These are phyloP conservation scores for Rhinopithecus roxellana DNA, from an alignment of 2,113 vertebrate genomes.

Conservation along the genomic window DNA sequence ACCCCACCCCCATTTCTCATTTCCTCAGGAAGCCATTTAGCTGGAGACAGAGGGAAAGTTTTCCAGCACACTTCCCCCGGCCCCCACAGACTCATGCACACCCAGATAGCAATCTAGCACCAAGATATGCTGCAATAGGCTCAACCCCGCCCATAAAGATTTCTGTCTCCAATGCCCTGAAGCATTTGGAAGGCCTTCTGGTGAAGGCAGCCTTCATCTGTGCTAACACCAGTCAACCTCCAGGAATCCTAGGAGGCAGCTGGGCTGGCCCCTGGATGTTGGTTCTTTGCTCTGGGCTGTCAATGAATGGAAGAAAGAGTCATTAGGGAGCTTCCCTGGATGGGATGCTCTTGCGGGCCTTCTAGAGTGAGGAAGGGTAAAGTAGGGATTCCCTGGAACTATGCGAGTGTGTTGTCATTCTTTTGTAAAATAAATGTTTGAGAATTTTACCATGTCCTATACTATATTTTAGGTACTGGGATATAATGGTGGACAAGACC, in stretches of 20 bases:
- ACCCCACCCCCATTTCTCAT: slow-evolving; percentile 70
- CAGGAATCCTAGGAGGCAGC: not conserved
- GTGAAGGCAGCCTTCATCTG: not conserved
- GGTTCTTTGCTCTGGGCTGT: not conserved
- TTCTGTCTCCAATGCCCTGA: not conserved
- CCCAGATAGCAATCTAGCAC: not conserved
- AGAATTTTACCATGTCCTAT: not conserved
- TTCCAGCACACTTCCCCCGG: slow-evolving; percentile 53
- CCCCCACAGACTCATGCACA: not conserved
- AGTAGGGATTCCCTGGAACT: not conserved
- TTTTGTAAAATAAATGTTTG: not conserved
- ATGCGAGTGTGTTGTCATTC: not conserved
- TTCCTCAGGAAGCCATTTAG: slow-evolving; percentile 79
- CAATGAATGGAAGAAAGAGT: not conserved
- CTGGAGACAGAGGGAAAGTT: slow-evolving; percentile 72
- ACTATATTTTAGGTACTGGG: not conserved
- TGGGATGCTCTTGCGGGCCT: not conserved
- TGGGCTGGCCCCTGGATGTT: not conserved
- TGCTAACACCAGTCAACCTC: not conserved
- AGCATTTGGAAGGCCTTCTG: not conserved
- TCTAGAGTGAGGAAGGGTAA: not conserved
- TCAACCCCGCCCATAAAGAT: not conserved
- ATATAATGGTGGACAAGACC: too few relatives aligned
- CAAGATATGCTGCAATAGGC: not conserved
- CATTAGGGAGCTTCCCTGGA: too few relatives aligned